phyloP scores from a whole-genome alignment of 1,140 invertebrate genomes.

The Pseudomyrmex dendroicus region DNA sequence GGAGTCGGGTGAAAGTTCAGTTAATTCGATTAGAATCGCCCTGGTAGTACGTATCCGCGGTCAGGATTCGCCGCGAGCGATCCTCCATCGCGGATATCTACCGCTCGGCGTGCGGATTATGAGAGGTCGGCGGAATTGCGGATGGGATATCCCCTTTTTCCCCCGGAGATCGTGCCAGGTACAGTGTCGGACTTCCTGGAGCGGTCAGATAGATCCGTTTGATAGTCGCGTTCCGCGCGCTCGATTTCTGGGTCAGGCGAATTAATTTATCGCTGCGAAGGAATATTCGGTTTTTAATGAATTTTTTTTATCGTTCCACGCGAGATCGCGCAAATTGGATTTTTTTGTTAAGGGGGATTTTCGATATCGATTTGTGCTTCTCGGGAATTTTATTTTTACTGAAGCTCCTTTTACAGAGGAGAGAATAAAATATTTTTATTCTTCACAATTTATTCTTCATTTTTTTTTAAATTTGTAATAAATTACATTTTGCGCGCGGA shows the following conservation, averaged over 20 bases:
- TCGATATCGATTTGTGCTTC: not conserved
- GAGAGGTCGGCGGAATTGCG: conserved; percentile 33
- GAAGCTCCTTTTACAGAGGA: not conserved
- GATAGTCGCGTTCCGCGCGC: conserved; percentile 36
- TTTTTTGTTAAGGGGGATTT: not conserved
- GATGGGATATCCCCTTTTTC: conserved; percentile 24
- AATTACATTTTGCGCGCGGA: too few species aligned
- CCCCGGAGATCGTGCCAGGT: conserved; percentile 45
- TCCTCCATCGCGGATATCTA: conserved; percentile 60
- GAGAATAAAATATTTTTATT: not conserved
- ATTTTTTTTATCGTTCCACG: not conserved
- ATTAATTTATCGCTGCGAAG: conserved; percentile 22
- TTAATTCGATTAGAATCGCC: conserved; percentile 80
- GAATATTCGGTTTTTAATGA: not conserved
- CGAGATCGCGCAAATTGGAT: not conserved
- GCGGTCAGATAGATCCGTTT: conserved; percentile 43
- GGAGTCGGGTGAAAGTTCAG: conserved; percentile 78
- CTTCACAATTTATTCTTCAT: too few species aligned
- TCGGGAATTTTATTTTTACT: not conserved
- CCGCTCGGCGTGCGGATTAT: conserved; percentile 61
- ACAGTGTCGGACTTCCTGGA: conserved; percentile 62
- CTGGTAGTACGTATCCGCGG: conserved; percentile 66
- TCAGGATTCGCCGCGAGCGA: conserved; percentile 74
- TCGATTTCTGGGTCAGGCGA: conserved; percentile 45
- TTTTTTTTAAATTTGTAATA: too few species aligned